Conservation (phyloP, 2,113 vertebrate genomes). For the Coracopsis vasa region DNA sequence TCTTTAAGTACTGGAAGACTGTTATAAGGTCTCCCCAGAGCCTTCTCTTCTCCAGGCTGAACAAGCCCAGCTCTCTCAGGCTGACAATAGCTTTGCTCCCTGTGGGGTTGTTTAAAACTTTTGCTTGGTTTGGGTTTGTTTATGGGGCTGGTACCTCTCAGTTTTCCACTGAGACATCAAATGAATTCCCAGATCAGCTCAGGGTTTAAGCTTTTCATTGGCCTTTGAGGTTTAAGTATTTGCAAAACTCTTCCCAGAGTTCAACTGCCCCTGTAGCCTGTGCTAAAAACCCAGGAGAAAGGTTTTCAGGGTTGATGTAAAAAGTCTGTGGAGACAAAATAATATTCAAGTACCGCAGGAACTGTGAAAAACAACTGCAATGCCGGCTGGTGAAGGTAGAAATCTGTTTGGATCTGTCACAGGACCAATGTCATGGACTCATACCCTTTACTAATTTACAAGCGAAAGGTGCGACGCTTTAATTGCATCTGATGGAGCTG, state of each 20-base stretch:
- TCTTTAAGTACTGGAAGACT: background rate
- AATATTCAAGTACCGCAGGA: background rate
- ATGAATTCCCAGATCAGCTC: background rate
- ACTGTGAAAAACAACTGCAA: background rate
- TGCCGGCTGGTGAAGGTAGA: background rate
- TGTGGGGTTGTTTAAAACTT: background rate
- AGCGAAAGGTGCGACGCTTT: background rate
- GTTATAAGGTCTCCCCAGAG: background rate
- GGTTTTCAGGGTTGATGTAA: background rate
- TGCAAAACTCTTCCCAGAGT: background rate
- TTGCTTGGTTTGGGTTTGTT: background rate
- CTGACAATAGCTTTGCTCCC: background rate
- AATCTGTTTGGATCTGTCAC: background rate
- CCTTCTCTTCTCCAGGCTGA: background rate
- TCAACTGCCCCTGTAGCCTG: background rate
- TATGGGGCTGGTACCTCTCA: background rate
- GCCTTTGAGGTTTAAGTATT: background rate
- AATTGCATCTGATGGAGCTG: background rate
- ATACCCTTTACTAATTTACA: background rate
- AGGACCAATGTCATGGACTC: background rate
- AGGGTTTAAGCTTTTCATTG: background rate
- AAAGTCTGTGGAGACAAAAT: background rate
- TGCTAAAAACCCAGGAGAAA: background rate
- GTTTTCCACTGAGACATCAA: background rate
- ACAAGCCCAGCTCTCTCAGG: background rate